A percentile compares a stretch with the other conserved stretches of the same genome.
These are phyloP conservation scores for Dione juno DNA, from an alignment of 2,888 invertebrate genomes.

Conservation along the genomic window DNA sequence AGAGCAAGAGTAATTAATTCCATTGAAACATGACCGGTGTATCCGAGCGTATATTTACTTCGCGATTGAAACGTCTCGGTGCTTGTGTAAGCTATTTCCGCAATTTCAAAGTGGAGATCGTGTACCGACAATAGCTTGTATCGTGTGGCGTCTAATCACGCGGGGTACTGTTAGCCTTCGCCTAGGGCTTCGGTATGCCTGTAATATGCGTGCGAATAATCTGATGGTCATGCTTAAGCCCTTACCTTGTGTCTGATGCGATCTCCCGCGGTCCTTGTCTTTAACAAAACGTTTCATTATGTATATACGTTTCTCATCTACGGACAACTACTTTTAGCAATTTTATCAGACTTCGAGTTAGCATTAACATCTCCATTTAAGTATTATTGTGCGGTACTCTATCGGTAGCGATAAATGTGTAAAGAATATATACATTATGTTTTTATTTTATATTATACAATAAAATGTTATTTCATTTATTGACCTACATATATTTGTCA, in stretches of 20 bases:
- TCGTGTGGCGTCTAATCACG: slow-evolving; percentile 83
- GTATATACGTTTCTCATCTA: not conserved
- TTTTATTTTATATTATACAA: not conserved
- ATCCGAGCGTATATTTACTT: slow-evolving; percentile 67
- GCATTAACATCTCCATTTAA: not conserved
- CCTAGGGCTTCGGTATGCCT: slow-evolving; percentile 62
- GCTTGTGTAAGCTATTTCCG: slow-evolving; percentile 80
- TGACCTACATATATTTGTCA: not conserved
- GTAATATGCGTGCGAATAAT: slow-evolving; percentile 83
- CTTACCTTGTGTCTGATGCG: slow-evolving; percentile 39
- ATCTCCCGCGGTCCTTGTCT: slow-evolving; percentile 27
- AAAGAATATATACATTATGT: no score
- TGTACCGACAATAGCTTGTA: slow-evolving; percentile 81
- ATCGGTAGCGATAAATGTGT: not conserved
- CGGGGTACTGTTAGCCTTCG: slow-evolving; percentile 77
- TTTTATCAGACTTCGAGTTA: slow-evolving; percentile 3
- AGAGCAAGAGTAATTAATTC: slow-evolving; percentile 47
- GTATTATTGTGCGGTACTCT: not conserved
- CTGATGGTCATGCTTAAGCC: slow-evolving; percentile 63
- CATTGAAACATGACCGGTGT: slow-evolving; percentile 50
- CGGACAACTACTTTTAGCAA: not conserved
- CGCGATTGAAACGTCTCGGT: slow-evolving; percentile 81
- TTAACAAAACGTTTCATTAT: slow-evolving; percentile 13
- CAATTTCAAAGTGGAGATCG: slow-evolving; percentile 81
- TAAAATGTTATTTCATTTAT: not conserved